These are phyloP conservation scores for Orientallactaga sibirica DNA, from an alignment of 2,797 vertebrate species.

Conservation along the genomic window DNA sequence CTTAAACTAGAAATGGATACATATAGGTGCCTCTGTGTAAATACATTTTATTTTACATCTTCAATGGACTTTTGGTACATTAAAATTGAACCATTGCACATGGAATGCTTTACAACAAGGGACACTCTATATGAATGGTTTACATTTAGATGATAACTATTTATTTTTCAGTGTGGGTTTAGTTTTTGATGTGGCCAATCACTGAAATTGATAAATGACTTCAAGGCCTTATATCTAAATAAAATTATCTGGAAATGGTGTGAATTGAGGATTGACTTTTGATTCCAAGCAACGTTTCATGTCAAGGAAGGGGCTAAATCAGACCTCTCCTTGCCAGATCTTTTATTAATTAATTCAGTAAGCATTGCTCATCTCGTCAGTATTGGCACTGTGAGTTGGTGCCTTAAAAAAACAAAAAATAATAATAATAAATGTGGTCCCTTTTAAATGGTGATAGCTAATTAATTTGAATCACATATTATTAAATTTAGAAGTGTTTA, in stretches of 20 bases:
- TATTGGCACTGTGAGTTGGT: neutral
- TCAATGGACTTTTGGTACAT: constrained; percentile 21
- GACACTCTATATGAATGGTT: constrained; percentile 9
- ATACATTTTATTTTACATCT: constrained; percentile 21
- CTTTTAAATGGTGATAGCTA: constrained; percentile 33
- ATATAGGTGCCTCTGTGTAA: neutral
- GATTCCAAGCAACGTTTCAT: neutral
- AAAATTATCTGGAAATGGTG: constrained; percentile 36
- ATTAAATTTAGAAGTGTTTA: constrained; percentile 57
- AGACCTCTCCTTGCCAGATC: constrained; percentile 33
- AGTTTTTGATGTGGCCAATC: neutral
- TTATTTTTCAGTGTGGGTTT: constrained; percentile 17
- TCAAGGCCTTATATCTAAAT: constrained; percentile 55
- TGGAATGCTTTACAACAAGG: neutral
- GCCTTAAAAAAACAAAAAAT: constrained; percentile 23
- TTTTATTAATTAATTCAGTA: constrained; percentile 64
- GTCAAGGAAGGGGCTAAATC: neutral
- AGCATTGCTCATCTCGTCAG: neutral
- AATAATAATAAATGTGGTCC: neutral
- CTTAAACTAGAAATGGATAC: constrained; percentile 7
- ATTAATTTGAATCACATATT: constrained; percentile 47
- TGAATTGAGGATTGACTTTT: neutral
- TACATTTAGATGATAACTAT: neutral
- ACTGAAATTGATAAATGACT: constrained; percentile 53
- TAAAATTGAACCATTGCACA: neutral